Base-by-base conservation (phyloP, 2,888 invertebrate genomes). In the Cheilosia pagana region DNA sequence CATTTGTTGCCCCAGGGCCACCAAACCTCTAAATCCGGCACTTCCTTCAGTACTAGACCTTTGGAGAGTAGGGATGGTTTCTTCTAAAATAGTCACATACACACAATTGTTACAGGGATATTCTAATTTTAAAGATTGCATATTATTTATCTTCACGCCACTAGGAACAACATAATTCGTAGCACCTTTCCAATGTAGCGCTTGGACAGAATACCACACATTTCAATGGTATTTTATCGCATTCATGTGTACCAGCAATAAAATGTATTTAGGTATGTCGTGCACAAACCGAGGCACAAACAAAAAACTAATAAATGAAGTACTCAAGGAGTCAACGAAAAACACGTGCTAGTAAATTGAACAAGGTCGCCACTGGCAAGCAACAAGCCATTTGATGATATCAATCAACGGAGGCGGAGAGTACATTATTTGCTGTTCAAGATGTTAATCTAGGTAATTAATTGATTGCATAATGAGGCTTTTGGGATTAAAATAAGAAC, bases 311-410 rank as follows among this genome's bases (percentile, higher is more conserved):
- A 48, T 21, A 41, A 60, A 43, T 59, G 8, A 31, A 31, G 28
- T 53, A 50, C 41, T 71, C 52, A 52, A 43, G 43, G 23, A 52
- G 28, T 50, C 43, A 43, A 41, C 41, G 21, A n/a, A 31, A 52
- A 53, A 60, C 72, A 72, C 72, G 60, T 72, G 72, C 28, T 72
- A n/a, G 60, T 43, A 62, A 50, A 52, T 41, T 72, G 21, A 39
- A 31, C 72, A 62, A 62, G 72, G 72, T 43, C 72, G 19, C 19
- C 21, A 28, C 52, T 45, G 62, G 19, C 19, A 31, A 41, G 52
- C 41, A 57, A 57, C 41, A 57, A 57, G 57, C 23, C 25, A 23
- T 48, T 19, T 52, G 59, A 62, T 72, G 60, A 72, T 35, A 72
- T 72, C 41, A 43, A 35, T 7, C n/a, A 8, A 12, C 21, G 35